Evolutionary conservation across 2,113 vertebrate genomes (phyloP).

Genomic region (Thamnophis sirtalis): DNA sequence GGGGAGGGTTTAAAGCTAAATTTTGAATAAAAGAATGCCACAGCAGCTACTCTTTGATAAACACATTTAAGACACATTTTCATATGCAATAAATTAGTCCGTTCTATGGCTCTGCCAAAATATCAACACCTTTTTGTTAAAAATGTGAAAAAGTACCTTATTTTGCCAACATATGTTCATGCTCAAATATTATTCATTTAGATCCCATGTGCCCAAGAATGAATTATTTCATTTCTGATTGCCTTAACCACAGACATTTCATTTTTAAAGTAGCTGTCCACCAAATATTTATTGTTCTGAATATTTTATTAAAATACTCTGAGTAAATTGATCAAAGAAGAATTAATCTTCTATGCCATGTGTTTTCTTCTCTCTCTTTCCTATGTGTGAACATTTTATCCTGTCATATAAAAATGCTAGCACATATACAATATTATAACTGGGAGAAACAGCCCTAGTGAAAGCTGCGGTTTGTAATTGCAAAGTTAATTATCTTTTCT

Average conservation of each 20-base stretch:
- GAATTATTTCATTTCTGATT: conserved; percentile 30
- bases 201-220: conserved; percentile 26
- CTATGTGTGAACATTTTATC: conserved; percentile 59
- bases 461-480: conserved; percentile 89
- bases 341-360: conserved; percentile 48
- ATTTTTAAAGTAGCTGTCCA: conserved; percentile 48
- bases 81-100: neutral
- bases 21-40: neutral
- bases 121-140: conserved; percentile 43
- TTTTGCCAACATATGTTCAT: conserved; percentile 29
- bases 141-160: conserved; percentile 32
- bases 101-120: neutral
- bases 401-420: conserved; percentile 62
- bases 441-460: conserved; percentile 73
- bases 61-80: neutral
- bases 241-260: conserved; percentile 34
- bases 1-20: neutral
- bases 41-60: neutral
- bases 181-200: conserved; percentile 21
- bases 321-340: conserved; percentile 60
- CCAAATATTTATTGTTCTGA: conserved; percentile 61
- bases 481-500: conserved; percentile 98
- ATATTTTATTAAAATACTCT: conserved; percentile 66
- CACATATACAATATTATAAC: conserved; percentile 71
- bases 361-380: conserved; percentile 45